Percentiles rank a stretch among this genome's conserved stretches.
phyloP scores from a whole-genome alignment of 2,797 vertebrate genomes.

The Hyperoplus lanceolatus region DNA sequence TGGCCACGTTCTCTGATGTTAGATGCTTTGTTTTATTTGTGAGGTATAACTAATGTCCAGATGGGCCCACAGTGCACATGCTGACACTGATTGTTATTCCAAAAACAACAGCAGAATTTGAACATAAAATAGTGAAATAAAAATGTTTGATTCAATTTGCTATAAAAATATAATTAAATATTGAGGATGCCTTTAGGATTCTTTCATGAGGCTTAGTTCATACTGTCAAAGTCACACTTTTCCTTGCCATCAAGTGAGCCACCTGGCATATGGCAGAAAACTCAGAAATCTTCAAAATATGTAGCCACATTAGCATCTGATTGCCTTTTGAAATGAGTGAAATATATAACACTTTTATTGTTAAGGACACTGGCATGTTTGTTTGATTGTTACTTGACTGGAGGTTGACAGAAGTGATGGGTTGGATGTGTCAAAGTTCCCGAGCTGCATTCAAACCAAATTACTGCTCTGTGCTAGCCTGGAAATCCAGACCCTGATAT shows the following conservation, averaged over 20 bases:
- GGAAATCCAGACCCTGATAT: no score
- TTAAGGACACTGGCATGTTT: constrained; percentile 13
- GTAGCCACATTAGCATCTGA: background rate
- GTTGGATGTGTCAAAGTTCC: constrained; percentile 20
- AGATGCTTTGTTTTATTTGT: constrained; percentile 52
- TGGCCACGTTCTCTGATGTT: constrained; percentile 47
- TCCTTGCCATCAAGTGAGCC: no score
- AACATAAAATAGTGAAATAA: background rate
- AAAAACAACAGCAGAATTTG: background rate
- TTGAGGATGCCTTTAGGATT: background rate
- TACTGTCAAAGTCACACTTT: background rate
- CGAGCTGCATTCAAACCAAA: constrained; percentile 23
- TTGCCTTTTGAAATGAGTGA: background rate
- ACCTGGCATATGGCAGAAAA: no score
- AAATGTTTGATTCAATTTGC: background rate
- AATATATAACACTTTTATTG: constrained; percentile 29
- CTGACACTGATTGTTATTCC: constrained; percentile 2
- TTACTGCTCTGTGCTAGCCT: constrained; percentile 3
- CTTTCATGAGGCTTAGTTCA: background rate
- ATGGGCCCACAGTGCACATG: background rate
- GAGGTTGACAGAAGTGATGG: constrained; percentile 10
- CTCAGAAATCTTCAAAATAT: constrained; percentile 11
- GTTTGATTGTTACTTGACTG: constrained; percentile 16
- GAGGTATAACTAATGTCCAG: constrained; percentile 47
- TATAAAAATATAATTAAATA: no score